phyloP scores from a whole-genome alignment of 1,140 invertebrate genomes.

The Alviniconcha marisindica region DNA sequence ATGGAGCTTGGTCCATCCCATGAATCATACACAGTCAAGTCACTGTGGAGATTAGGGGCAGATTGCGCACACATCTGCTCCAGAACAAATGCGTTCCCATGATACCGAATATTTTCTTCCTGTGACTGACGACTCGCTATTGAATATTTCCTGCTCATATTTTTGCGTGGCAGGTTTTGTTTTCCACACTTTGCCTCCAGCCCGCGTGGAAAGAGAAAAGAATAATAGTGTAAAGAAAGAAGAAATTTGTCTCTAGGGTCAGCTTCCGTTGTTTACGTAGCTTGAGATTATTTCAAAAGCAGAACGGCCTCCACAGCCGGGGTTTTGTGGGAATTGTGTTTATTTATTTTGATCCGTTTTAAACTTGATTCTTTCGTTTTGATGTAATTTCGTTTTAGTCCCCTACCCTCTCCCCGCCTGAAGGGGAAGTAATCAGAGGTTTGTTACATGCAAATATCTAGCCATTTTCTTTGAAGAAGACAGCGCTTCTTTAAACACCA shows the following conservation, averaged over 20 bases:
- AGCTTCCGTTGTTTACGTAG: no score
- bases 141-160: neutral
- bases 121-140: neutral
- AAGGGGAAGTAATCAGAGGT: neutral
- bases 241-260: no score
- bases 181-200: neutral
- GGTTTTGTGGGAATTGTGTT: no score
- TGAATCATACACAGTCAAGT: slow-evolving; percentile 35
- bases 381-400: no score
- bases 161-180: neutral
- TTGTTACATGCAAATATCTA: neutral
- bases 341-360: no score
- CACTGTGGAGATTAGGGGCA: neutral
- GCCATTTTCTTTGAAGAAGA: slow-evolving; percentile 9
- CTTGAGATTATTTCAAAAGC: no score
- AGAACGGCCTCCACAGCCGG: no score
- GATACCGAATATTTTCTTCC: neutral
- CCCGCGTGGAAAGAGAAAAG: no score
- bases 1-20: neutral
- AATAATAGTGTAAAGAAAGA: no score
- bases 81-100: neutral
- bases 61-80: slow-evolving; percentile 23
- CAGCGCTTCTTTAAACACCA: neutral
- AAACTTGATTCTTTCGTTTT: no score
- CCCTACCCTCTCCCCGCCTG: no score